These are phyloP conservation scores for Pycnonotus jocosus DNA, from an alignment of 2,113 vertebrate genomes.

Conservation along the genomic window DNA sequence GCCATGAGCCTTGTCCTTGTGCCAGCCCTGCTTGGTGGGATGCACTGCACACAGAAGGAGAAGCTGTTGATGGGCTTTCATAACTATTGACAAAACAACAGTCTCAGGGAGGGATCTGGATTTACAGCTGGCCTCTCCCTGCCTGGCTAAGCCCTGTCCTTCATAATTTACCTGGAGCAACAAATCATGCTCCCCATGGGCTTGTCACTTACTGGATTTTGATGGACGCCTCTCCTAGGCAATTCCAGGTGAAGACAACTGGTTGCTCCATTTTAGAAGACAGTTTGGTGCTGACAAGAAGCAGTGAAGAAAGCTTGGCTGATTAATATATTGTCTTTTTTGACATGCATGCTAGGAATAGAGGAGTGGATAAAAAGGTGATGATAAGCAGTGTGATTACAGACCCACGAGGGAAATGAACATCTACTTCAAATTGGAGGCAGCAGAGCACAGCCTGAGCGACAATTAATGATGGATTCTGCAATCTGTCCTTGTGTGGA, in stretches of 20 bases:
- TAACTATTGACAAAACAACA: not conserved
- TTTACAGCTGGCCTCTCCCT: not conserved
- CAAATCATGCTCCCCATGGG: not conserved
- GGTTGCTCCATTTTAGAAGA: not conserved
- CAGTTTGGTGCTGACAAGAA: constrained; percentile 6
- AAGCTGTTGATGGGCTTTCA: not conserved
- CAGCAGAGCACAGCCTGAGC: not conserved
- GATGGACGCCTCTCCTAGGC: not conserved
- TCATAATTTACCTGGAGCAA: not conserved
- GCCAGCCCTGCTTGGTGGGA: not conserved
- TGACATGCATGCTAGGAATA: not conserved
- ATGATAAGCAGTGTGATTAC: not conserved
- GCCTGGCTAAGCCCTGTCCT: not conserved
- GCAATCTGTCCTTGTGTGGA: not conserved
- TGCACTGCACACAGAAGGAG: not conserved
- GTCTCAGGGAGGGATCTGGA: not conserved
- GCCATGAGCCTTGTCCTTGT: not conserved
- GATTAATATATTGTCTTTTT: not conserved
- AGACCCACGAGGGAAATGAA: not conserved
- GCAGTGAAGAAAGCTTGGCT: not conserved
- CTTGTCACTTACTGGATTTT: not conserved
- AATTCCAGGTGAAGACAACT: not conserved
- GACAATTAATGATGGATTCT: not conserved
- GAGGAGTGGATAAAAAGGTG: not conserved
- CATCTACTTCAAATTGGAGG: not conserved